Base-by-base conservation (phyloP, 2,888 invertebrate species). In the Gerris lacustris region DNA sequence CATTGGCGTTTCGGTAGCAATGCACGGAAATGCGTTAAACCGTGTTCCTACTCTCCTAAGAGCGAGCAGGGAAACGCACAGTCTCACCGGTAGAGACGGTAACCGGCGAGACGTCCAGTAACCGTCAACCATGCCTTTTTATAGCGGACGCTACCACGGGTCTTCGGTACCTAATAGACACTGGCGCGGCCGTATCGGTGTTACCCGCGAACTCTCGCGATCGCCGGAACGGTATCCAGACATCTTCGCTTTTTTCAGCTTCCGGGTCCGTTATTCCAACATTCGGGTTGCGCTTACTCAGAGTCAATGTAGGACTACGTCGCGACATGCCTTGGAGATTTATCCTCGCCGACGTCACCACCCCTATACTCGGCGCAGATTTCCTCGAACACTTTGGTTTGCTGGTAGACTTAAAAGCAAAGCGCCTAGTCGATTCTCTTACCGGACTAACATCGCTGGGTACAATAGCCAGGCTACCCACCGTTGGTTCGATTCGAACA, bases 81-180 rank as follows among this genome's bases (percentile, higher is more conserved):
- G 68, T n/a, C 63, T 67, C 44, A 62, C 72, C 55, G 75, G 74
- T 66, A 72, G 72, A 55, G 72, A 74, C 45, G 74, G 63, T 45
- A 43, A 67, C 44, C 55, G 67, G 67, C 47, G 62, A 67, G 47
- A 66, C 17, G 15, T 43, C 18, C 5, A 64, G 11, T 15, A 66
- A 71, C 43, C 63, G 63, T 69, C 69, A 69, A 63, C 67, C 70
- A n/a, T 72, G 63, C 45, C 63, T 71, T 62, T 69, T 45, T 15
- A 55, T 55, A 11, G 55, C 55, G 15, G 55, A 55, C 15, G 9
- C 31, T 71, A 71, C 63, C 47, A 31, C 15, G n/a, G 6, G 17
- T 31, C 67, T 47, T 47, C 67, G 63, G 43, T 71, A 64, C 31
- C 67, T 69, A 2, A 17, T 71, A 6, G 71, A 71, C 55, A 66